Conservation (phyloP, 1,140 invertebrate genomes). For the Panagrolaimus sp. region DNA sequence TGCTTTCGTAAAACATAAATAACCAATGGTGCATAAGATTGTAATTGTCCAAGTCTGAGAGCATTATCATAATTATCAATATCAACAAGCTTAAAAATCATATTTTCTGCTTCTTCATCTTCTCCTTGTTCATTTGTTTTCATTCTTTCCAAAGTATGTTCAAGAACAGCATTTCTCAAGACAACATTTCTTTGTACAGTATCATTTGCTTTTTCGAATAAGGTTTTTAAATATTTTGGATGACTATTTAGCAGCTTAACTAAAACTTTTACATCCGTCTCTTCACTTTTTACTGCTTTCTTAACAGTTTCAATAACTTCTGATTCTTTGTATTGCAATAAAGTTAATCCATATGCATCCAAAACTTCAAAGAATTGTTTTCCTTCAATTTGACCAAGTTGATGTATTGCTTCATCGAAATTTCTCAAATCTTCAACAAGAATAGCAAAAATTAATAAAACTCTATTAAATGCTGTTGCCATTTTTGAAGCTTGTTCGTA, state of each 20-base stretch:
- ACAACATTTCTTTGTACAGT: not conserved
- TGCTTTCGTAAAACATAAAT: slow-evolving; percentile 26
- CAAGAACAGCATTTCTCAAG: not conserved
- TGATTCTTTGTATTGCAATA: slow-evolving; percentile 34
- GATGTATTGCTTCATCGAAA: slow-evolving; percentile 31
- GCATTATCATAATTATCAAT: slow-evolving; percentile 30
- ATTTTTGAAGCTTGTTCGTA: slow-evolving; percentile 35
- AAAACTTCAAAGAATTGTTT: slow-evolving; percentile 26
- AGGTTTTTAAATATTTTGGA: not conserved
- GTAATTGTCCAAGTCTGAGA: slow-evolving; percentile 33
- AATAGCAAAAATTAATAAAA: slow-evolving; percentile 38
- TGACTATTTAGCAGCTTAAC: slow-evolving; percentile 13
- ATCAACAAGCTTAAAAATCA: slow-evolving; percentile 25
- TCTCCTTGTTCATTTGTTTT: not conserved
- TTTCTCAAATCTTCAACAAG: slow-evolving; percentile 43
- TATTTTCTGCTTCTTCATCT: not conserved
- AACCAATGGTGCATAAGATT: slow-evolving; percentile 35
- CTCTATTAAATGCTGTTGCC: slow-evolving; percentile 24
- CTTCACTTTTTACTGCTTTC: slow-evolving; percentile 15
- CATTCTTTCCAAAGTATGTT: not conserved
- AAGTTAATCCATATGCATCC: slow-evolving; percentile 35
- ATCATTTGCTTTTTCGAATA: not conserved
- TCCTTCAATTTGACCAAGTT: slow-evolving; percentile 17
- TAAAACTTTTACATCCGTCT: not conserved
- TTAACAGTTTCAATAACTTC: slow-evolving; percentile 22